Evolutionary conservation across 53 echinoderm and acorn worm genomes (phyloP).

Genomic region (Crossaster papposus): DNA sequence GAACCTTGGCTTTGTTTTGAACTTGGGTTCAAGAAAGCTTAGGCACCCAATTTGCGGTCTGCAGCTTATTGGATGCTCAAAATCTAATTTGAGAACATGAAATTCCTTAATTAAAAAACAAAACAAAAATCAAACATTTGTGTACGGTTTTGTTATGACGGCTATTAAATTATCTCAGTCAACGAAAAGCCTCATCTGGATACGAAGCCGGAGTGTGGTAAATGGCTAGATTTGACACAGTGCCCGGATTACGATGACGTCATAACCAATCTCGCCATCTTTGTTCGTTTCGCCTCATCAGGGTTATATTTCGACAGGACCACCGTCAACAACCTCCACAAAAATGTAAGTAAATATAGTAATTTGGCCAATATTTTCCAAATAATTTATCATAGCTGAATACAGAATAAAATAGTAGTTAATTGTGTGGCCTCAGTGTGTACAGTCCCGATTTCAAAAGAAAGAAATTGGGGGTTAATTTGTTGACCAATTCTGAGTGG

Average conservation of each 20-base stretch:
- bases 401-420: neutral
- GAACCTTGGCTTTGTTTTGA: no score
- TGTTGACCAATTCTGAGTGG: neutral
- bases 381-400: neutral
- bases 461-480: conserved; percentile 10
- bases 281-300: conserved; percentile 50
- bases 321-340: conserved; percentile 7
- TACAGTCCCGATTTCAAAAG: neutral
- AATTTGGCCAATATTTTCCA: neutral
- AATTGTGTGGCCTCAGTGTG: neutral
- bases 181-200: neutral
- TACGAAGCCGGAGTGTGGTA: neutral
- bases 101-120: no score
- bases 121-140: no score
- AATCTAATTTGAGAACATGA: no score
- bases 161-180: no score
- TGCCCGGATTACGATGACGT: conserved; percentile 74
- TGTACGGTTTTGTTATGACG: no score
- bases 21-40: no score
- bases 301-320: conserved; percentile 20
- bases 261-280: conserved; percentile 65
- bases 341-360: conserved; percentile 44
- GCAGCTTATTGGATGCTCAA: no score
- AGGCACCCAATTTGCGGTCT: no score
- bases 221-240: neutral